phyloP scores from a whole-genome alignment of 2,888 invertebrate genomes.

The Spodoptera littoralis region DNA sequence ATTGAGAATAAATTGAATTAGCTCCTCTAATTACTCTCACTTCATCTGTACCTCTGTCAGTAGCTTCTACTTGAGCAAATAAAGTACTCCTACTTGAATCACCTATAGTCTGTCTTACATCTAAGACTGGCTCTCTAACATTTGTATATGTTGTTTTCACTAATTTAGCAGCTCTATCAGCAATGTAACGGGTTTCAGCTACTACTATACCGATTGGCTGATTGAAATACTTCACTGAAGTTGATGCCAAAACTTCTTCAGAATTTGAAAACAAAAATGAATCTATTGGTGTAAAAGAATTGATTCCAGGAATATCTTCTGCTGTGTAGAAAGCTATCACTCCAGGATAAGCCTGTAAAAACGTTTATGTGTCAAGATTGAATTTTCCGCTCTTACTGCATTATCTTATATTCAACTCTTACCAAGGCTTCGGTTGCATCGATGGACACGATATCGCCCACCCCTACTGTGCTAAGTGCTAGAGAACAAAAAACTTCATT shows the following conservation, averaged over 20 bases:
- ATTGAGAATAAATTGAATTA: constrained; percentile 89
- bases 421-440: constrained; percentile 90
- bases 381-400: no score
- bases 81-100: constrained; percentile 56
- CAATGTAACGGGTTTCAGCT: constrained; percentile 86
- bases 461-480: constrained; percentile 84
- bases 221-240: constrained; percentile 66
- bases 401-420: constrained; percentile 44
- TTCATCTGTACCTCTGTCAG: constrained; percentile 72
- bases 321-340: constrained; percentile 90
- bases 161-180: constrained; percentile 87
- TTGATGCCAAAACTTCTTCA: constrained; percentile 81
- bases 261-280: constrained; percentile 46
- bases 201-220: constrained; percentile 83
- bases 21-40: constrained; percentile 82
- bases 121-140: constrained; percentile 68
- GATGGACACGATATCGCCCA: constrained; percentile 88
- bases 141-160: constrained; percentile 87
- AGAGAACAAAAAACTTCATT: constrained; percentile 91
- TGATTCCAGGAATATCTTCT: constrained; percentile 91
- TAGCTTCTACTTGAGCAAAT: constrained; percentile 55
- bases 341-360: constrained; percentile 79
- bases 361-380: not conserved
- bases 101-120: constrained; percentile 64
- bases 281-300: constrained; percentile 82